phyloP scores from a whole-genome alignment of 2,888 invertebrate genomes.

The Oscheius myriophilus region DNA sequence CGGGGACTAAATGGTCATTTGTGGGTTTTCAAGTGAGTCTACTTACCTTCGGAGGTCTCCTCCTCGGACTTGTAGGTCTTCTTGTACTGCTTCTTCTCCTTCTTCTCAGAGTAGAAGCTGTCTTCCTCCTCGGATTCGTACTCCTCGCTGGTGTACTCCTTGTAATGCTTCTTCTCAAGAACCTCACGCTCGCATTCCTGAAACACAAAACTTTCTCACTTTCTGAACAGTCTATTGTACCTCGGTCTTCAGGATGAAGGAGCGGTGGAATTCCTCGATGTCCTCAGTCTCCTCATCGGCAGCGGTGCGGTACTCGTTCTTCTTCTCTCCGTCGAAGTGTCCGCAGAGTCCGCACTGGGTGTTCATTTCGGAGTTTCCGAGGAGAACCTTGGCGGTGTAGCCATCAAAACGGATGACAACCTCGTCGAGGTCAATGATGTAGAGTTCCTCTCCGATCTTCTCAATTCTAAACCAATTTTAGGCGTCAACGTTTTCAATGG shows the following conservation, averaged over 20 bases:
- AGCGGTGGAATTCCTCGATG: slow-evolving; percentile 64
- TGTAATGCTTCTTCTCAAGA: slow-evolving; percentile 41
- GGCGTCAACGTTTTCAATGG: background rate
- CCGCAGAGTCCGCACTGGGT: slow-evolving; percentile 69
- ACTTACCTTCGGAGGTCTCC: background rate
- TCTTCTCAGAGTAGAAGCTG: slow-evolving; percentile 1
- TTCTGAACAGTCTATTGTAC: slow-evolving; percentile 6
- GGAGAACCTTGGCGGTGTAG: slow-evolving; percentile 51
- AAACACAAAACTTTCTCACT: slow-evolving; percentile 31
- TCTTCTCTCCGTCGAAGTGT: slow-evolving; percentile 60
- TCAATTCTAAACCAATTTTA: slow-evolving; percentile 39
- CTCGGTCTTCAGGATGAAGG: slow-evolving; percentile 51
- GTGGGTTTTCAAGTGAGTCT: background rate
- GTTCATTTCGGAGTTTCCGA: slow-evolving; percentile 49
- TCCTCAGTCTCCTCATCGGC: slow-evolving; percentile 54
- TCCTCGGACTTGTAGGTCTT: slow-evolving; percentile 2
- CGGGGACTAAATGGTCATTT: slow-evolving; percentile 43
- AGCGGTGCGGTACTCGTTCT: slow-evolving; percentile 59
- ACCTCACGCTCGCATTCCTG: slow-evolving; percentile 42
- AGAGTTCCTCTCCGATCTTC: slow-evolving; percentile 36
- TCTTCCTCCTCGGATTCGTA: slow-evolving; percentile 31
- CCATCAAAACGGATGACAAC: slow-evolving; percentile 63
- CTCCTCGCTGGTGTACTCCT: slow-evolving; percentile 21
- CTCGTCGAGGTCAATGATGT: slow-evolving; percentile 50
- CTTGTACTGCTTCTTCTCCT: slow-evolving; percentile 10